Evolutionary conservation across 2,113 vertebrate species (phyloP).

Genomic region (Seriola rivoliana): DNA sequence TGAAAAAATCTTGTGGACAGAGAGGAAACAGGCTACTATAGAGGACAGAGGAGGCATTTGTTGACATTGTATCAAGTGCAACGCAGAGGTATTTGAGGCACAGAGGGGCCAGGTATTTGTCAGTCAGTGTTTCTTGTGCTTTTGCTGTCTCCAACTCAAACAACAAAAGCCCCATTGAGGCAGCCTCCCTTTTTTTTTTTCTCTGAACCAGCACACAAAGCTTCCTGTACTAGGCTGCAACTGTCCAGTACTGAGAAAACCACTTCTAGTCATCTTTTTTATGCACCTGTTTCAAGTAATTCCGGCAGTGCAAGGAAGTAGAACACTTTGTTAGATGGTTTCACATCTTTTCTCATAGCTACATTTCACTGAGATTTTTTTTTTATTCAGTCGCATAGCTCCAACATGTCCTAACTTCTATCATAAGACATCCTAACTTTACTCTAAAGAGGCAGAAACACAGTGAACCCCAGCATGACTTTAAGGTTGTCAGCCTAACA

Average conservation of each 20-base stretch:
- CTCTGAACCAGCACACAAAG: constrained; percentile 89
- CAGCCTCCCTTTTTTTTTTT: constrained; percentile 65
- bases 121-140: constrained; percentile 80
- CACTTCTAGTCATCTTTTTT: constrained; percentile 31
- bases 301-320: not conserved
- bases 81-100: constrained; percentile 81
- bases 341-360: not conserved
- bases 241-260: constrained; percentile 73
- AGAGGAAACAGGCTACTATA: constrained; percentile 69
- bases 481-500: not conserved
- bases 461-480: not conserved
- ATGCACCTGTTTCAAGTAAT: constrained; percentile 72
- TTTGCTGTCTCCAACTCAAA: constrained; percentile 80
- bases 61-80: constrained; percentile 83
- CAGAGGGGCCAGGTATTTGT: constrained; percentile 91
- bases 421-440: not conserved
- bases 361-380: not conserved
- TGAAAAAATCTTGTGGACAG: constrained; percentile 63
- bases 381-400: not conserved
- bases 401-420: not conserved
- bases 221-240: constrained; percentile 85
- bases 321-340: constrained; percentile 28
- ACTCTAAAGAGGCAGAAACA: not conserved
- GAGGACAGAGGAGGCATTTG: constrained; percentile 83
- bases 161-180: constrained; percentile 96